Conservation (phyloP, 1,140 invertebrate species). For the Heliconius congener region DNA sequence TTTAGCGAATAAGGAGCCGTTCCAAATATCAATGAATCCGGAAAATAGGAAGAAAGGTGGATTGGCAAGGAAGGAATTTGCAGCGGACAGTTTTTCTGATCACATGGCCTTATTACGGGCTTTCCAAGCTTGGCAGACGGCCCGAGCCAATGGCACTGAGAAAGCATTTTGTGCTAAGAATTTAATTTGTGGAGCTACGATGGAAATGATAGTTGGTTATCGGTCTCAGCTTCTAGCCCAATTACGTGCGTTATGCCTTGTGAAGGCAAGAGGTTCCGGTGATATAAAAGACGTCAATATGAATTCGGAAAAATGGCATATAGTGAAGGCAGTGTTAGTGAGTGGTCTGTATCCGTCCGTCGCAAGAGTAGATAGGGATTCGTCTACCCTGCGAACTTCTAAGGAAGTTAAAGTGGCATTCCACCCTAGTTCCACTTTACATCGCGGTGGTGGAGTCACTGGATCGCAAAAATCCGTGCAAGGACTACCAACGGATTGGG, state of each 20-base stretch:
- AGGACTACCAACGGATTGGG: conserved; percentile 89
- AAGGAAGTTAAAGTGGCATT: conserved; percentile 89
- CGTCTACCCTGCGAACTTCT: conserved; percentile 75
- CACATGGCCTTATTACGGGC: conserved; percentile 93
- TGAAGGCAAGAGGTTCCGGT: conserved; percentile 87
- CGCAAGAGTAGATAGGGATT: conserved; percentile 83
- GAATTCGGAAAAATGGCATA: conserved; percentile 94
- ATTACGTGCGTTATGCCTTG: conserved; percentile 91
- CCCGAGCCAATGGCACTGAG: conserved; percentile 86
- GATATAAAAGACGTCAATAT: conserved; percentile 90
- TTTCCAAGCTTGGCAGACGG: conserved; percentile 91
- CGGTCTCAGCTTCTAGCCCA: conserved; percentile 92
- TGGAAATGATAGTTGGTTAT: conserved; percentile 92
- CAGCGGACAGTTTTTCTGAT: conserved; percentile 92
- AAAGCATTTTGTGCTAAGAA: conserved; percentile 89
- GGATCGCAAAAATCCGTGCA: conserved; percentile 81
- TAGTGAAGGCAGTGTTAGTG: conserved; percentile 94
- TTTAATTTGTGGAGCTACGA: conserved; percentile 89
- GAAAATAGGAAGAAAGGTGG: conserved; percentile 84
- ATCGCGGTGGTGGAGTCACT: conserved; percentile 64
- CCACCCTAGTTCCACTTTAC: conserved; percentile 88
- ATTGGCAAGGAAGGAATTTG: conserved; percentile 86
- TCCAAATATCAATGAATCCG: conserved; percentile 87
- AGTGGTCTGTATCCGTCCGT: conserved; percentile 95
- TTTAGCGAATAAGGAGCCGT: conserved; percentile 92